Conservation (phyloP, 2,888 invertebrate genomes). For the Phragmatobia fuliginosa region DNA sequence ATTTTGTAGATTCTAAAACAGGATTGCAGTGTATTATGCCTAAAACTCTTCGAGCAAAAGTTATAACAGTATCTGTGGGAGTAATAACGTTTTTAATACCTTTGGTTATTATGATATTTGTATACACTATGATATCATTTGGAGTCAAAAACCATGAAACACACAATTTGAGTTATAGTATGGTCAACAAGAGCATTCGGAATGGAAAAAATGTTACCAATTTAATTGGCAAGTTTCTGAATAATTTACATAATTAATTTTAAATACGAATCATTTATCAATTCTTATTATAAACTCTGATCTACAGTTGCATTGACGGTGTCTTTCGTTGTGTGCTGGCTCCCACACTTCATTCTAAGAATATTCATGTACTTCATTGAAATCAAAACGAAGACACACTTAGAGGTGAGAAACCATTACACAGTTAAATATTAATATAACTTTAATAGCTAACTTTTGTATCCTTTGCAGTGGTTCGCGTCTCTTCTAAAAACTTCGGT, state of each 20-base stretch:
- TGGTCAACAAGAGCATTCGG: slow-evolving; percentile 46
- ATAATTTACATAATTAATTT: not conserved
- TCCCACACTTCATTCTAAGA: slow-evolving; percentile 70
- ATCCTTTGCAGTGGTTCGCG: slow-evolving; percentile 63
- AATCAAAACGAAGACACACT: slow-evolving; percentile 51
- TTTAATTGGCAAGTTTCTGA: slow-evolving; percentile 51
- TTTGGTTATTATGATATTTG: slow-evolving; percentile 47
- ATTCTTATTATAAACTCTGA: slow-evolving; percentile 13
- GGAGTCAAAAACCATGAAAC: slow-evolving; percentile 51
- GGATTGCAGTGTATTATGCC: slow-evolving; percentile 40
- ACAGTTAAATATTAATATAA: not conserved
- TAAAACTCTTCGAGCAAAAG: slow-evolving; percentile 20
- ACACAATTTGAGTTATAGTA: slow-evolving; percentile 29
- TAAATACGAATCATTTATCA: not conserved
- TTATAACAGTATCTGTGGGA: slow-evolving; percentile 36
- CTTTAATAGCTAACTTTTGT: not conserved
- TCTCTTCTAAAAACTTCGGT: slow-evolving; percentile 56
- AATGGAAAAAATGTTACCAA: slow-evolving; percentile 54
- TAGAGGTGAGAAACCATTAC: slow-evolving; percentile 52
- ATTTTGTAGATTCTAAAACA: slow-evolving; percentile 40
- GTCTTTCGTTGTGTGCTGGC: slow-evolving; percentile 78
- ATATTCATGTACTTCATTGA: slow-evolving; percentile 61
- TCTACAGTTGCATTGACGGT: slow-evolving; percentile 77
- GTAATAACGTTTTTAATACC: slow-evolving; percentile 52
- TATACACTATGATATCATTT: slow-evolving; percentile 53